Evolutionary conservation across 1,140 invertebrate genomes (phyloP).

Genomic region (Drosophila rufa): DNA sequence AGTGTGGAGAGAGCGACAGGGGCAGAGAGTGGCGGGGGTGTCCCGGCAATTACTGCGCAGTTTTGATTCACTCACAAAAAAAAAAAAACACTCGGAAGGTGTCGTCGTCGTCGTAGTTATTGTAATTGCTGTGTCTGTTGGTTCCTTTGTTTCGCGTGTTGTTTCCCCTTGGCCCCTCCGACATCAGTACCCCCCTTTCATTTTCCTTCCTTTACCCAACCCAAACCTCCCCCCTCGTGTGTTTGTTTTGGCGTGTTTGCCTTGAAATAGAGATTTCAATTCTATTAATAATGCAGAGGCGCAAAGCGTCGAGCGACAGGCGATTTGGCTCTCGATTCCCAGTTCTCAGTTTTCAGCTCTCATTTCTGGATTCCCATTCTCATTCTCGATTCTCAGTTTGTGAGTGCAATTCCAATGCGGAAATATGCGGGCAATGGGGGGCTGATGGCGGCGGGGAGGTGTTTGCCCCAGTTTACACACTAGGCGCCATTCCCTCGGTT

Average conservation of each 20-base stretch:
- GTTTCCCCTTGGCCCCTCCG: background rate
- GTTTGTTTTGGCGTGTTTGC: slow-evolving; percentile 44
- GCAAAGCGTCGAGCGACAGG: slow-evolving; percentile 40
- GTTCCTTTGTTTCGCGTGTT: slow-evolving; percentile 61
- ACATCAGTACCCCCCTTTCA: background rate
- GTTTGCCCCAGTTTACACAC: slow-evolving; percentile 38
- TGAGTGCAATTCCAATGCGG: slow-evolving; percentile 58
- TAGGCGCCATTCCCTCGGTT: slow-evolving; percentile 28
- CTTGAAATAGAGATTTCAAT: slow-evolving; percentile 77
- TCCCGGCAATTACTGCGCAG: slow-evolving; percentile 71
- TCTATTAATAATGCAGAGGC: slow-evolving; percentile 78
- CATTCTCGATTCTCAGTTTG: slow-evolving; percentile 26
- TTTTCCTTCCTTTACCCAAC: slow-evolving; percentile 4
- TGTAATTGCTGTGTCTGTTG: slow-evolving; percentile 57
- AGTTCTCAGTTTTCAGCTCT: slow-evolving; percentile 16
- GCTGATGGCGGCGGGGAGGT: background rate
- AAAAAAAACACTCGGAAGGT: slow-evolving; percentile 44
- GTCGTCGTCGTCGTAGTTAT: slow-evolving; percentile 45
- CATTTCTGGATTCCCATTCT: slow-evolving; percentile 19
- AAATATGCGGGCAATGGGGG: slow-evolving; percentile 22
- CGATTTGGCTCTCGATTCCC: slow-evolving; percentile 41
- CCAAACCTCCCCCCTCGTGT: background rate
- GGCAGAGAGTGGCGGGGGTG: slow-evolving; percentile 6
- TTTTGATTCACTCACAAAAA: slow-evolving; percentile 47
- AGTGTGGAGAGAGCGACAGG: background rate